Evolutionary conservation across 1,140 invertebrate species (phyloP).

Genomic region (Dendrolimus kikuchii): DNA sequence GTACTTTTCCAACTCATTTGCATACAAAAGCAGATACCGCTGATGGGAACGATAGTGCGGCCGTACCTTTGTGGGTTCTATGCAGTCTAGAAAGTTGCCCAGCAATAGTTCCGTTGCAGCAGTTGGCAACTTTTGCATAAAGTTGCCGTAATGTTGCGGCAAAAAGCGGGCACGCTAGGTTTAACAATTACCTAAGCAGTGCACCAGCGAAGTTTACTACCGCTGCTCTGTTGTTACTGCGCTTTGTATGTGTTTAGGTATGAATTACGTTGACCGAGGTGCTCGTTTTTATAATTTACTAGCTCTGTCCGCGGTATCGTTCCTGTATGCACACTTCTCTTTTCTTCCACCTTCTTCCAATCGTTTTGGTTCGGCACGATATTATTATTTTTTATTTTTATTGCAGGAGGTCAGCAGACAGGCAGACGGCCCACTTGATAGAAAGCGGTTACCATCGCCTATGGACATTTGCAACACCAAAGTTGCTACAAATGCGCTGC

Average conservation of each 20-base stretch:
- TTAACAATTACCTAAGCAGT: conserved; percentile 69
- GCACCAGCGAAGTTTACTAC: conserved; percentile 35
- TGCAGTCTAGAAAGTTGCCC: conserved; percentile 63
- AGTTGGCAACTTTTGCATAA: conserved; percentile 56
- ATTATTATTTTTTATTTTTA: too few species aligned
- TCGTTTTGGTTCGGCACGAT: too few species aligned
- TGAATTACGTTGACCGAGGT: not conserved
- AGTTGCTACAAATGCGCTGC: too few species aligned
- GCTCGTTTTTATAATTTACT: not conserved
- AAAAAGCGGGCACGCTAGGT: conserved; percentile 64
- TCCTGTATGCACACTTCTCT: too few species aligned
- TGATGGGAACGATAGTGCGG: conserved; percentile 45
- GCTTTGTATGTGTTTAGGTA: conserved; percentile 29
- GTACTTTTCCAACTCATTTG: conserved; percentile 69
- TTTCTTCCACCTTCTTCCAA: too few species aligned
- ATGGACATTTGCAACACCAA: too few species aligned
- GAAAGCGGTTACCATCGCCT: too few species aligned
- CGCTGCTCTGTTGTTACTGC: conserved; percentile 44
- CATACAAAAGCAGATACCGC: conserved; percentile 68
- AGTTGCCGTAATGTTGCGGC: conserved; percentile 62
- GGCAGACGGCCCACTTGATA: too few species aligned
- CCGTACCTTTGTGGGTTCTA: conserved; percentile 63
- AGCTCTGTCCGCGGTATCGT: too few species aligned
- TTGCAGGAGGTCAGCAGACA: too few species aligned
- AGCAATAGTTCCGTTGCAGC: conserved; percentile 50